These are phyloP conservation scores for Drosophila ogumai DNA, from an alignment of 1,140 invertebrate species.

Conservation along the genomic window DNA sequence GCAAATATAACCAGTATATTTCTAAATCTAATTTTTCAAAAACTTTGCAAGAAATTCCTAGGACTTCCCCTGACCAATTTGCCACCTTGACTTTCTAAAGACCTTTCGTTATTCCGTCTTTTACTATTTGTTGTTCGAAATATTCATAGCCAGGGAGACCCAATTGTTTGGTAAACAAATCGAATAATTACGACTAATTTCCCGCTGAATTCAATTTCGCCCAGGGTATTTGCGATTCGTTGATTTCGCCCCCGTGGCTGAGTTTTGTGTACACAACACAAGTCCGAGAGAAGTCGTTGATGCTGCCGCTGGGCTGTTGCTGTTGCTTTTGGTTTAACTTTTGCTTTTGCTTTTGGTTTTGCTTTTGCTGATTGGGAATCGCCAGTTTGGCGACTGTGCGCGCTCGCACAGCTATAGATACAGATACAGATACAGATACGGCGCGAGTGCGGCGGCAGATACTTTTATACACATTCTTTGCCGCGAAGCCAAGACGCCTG, in stretches of 20 bases:
- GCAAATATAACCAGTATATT: neutral
- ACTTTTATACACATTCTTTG: slow-evolving; percentile 71
- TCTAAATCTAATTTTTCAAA: neutral
- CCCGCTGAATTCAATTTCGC: neutral
- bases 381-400: slow-evolving; percentile 75
- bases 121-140: slow-evolving; percentile 1
- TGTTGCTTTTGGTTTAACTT: slow-evolving; percentile 48
- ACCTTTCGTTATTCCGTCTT: neutral
- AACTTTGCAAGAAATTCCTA: no score
- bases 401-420: slow-evolving; percentile 38
- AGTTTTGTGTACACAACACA: slow-evolving; percentile 37
- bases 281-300: slow-evolving; percentile 19
- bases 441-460: slow-evolving; percentile 39
- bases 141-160: neutral
- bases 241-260: slow-evolving; percentile 1
- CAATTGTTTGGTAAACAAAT: slow-evolving; percentile 13
- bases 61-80: neutral
- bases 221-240: slow-evolving; percentile 28
- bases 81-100: neutral
- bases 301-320: slow-evolving; percentile 38
- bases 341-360: slow-evolving; percentile 43
- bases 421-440: slow-evolving; percentile 25
- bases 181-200: neutral
- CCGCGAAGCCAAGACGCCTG: slow-evolving; percentile 42
- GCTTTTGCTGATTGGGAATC: slow-evolving; percentile 74